A percentile compares a stretch with the other conserved stretches of the same genome.
phyloP scores from a whole-genome alignment of 1,140 invertebrate genomes.

The Euura lappo region DNA sequence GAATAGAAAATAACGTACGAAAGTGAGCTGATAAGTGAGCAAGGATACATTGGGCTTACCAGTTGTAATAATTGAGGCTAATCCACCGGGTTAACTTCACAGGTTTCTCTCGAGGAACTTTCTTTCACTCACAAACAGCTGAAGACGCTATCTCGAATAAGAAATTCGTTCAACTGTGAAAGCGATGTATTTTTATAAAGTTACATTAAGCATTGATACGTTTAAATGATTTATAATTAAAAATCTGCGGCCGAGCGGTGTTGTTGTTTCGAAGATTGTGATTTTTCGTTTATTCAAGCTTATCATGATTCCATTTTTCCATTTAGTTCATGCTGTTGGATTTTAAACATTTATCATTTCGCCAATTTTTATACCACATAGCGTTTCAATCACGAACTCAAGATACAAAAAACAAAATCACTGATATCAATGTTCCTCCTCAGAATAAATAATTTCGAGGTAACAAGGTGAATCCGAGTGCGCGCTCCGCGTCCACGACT shows the following conservation, averaged over 20 bases:
- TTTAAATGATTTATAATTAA: neutral
- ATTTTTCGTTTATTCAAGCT: neutral
- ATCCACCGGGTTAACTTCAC: constrained; percentile 6
- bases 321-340: neutral
- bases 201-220: neutral
- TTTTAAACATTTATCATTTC: neutral
- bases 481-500: neutral
- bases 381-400: neutral
- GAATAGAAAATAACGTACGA: neutral
- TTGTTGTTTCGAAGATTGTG: neutral
- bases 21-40: neutral
- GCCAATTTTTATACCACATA: neutral
- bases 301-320: neutral
- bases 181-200: neutral
- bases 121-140: constrained; percentile 3
- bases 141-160: neutral
- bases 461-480: constrained; percentile 1
- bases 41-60: neutral
- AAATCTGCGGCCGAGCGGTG: neutral
- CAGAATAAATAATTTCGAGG: neutral
- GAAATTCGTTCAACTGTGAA: constrained; percentile 4
- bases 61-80: constrained; percentile 7
- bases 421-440: too few species aligned
- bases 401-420: neutral
- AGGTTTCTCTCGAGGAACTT: constrained; percentile 5